A percentile compares a stretch with the other conserved stretches of the same genome.
phyloP scores from a whole-genome alignment of 2,888 invertebrate species.

The Calliopum simillimum region DNA sequence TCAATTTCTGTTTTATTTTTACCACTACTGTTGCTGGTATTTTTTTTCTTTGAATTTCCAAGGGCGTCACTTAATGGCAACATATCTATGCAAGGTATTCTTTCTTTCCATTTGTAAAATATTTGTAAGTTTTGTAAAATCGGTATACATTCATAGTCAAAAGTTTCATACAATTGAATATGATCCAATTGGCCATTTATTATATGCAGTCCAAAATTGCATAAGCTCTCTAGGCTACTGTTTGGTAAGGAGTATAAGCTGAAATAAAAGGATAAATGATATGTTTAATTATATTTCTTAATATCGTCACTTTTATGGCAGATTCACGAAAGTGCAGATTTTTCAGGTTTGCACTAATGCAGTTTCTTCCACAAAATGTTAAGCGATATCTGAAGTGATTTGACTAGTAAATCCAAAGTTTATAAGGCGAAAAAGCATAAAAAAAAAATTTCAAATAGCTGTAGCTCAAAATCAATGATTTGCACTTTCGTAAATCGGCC shows the following conservation, averaged over 20 bases:
- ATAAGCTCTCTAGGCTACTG: constrained; percentile 36
- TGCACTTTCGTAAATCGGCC: too few species aligned
- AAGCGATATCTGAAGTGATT: background rate
- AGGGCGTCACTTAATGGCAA: constrained; percentile 9
- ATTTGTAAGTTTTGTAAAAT: constrained; percentile 39
- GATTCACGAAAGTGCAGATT: too few species aligned
- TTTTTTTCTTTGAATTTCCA: background rate
- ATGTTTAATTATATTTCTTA: too few species aligned
- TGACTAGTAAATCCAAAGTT: too few species aligned
- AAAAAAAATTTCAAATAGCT: too few species aligned
- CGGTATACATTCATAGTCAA: constrained; percentile 35
- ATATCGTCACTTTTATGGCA: too few species aligned
- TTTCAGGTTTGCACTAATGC: too few species aligned
- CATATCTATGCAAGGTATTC: constrained; percentile 34
- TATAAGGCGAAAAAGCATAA: too few species aligned
- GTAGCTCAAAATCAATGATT: too few species aligned
- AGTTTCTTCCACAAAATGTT: too few species aligned
- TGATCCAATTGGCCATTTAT: constrained; percentile 39
- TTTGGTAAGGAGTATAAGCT: constrained; percentile 37
- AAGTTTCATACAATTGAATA: constrained; percentile 40
- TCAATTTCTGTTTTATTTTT: background rate
- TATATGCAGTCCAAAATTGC: constrained; percentile 43
- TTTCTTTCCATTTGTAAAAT: constrained; percentile 42
- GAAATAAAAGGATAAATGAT: background rate
- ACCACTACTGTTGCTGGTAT: too few species aligned